Evolutionary conservation across 1,140 invertebrate species (phyloP).

Genomic region (Elymnias hypermnestra): DNA sequence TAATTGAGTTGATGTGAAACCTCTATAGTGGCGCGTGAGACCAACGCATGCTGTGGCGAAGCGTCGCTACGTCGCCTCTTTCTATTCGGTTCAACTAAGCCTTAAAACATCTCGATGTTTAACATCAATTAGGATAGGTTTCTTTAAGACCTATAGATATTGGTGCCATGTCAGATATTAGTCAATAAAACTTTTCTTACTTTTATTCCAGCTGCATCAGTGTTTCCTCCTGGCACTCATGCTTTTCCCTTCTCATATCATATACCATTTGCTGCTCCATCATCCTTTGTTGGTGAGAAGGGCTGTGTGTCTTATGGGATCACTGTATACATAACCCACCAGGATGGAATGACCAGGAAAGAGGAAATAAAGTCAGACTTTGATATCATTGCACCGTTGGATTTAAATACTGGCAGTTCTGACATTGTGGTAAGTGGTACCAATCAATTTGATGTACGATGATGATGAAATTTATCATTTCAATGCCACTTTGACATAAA

Average conservation of each 20-base stretch:
- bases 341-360: constrained; percentile 10
- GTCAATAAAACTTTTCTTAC: too few relatives aligned
- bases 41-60: too few relatives aligned
- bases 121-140: too few relatives aligned
- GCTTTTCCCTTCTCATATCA: constrained; percentile 76
- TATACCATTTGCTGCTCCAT: constrained; percentile 78
- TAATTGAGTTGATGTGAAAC: too few relatives aligned
- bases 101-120: too few relatives aligned
- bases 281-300: constrained; percentile 83
- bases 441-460: too few relatives aligned
- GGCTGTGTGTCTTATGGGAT: constrained; percentile 81
- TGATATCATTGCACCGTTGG: constrained; percentile 82
- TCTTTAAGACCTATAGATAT: too few relatives aligned
- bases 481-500: too few relatives aligned
- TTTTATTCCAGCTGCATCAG: constrained; percentile 28
- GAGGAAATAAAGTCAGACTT: constrained; percentile 81
- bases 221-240: constrained; percentile 73
- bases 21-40: too few relatives aligned
- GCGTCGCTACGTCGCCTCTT: too few relatives aligned
- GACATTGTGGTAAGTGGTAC: constrained; percentile 36
- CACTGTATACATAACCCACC: constrained; percentile 69
- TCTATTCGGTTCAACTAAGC: too few relatives aligned
- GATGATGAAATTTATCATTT: constrained; percentile 1
- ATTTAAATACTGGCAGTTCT: constrained; percentile 78
- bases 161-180: too few relatives aligned